Evolutionary conservation across 2,797 vertebrate species (phyloP).

Genomic region (Taenioides sp.): DNA sequence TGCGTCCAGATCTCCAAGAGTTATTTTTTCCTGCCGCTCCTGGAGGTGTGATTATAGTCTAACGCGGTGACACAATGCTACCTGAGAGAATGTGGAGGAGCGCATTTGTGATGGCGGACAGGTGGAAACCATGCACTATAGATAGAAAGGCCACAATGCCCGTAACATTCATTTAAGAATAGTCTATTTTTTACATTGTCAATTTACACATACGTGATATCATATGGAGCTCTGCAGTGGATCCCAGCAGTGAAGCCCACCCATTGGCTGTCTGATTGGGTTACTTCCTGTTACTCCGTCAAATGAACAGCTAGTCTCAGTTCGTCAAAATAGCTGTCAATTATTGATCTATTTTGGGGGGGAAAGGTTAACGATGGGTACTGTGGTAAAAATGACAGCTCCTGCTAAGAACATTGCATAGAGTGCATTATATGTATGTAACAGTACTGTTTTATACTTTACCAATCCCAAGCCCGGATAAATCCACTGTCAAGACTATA

Average conservation of each 20-base stretch:
- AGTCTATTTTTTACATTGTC: conserved; percentile 3
- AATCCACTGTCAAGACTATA: neutral
- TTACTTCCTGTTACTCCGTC: neutral
- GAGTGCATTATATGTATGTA: neutral
- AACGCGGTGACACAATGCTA: conserved; percentile 41
- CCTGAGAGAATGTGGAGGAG: conserved; percentile 48
- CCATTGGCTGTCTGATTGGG: conserved; percentile 3
- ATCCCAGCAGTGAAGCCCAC: neutral
- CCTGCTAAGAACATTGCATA: neutral
- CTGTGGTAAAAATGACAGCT: neutral
- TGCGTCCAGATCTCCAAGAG: conserved; percentile 33
- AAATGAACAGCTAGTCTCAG: neutral
- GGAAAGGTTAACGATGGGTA: neutral
- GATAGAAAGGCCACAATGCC: conserved; percentile 10
- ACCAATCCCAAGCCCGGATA: neutral
- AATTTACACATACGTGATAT: neutral
- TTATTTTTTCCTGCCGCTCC: conserved; percentile 35
- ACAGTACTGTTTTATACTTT: neutral
- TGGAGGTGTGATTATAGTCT: conserved; percentile 47
- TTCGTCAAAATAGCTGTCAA: neutral
- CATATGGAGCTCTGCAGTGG: neutral
- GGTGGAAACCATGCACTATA: conserved; percentile 32
- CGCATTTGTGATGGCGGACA: conserved; percentile 44
- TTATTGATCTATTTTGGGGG: conserved; percentile 1
- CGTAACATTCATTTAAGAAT: conserved; percentile 1